Conservation (phyloP, 1,140 invertebrate species). For the Drosophila equinoxialis region DNA sequence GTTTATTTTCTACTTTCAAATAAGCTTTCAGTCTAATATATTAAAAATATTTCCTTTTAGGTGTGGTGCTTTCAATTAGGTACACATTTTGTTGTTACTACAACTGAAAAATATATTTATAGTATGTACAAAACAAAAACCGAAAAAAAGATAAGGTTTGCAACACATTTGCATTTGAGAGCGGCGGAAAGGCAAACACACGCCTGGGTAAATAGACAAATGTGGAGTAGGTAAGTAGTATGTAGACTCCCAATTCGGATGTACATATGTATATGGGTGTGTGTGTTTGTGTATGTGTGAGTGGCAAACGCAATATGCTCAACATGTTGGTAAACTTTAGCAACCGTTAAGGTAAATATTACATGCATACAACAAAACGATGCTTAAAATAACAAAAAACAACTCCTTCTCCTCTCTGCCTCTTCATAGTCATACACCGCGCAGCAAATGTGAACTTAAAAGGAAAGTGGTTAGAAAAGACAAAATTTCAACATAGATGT, state of each 20-base stretch:
- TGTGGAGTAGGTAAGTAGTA: conserved; percentile 20
- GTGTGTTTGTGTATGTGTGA: conserved; percentile 48
- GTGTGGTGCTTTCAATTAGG: conserved; percentile 10
- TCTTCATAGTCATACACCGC: background rate
- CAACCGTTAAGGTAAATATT: conserved; percentile 63
- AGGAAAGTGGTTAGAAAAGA: background rate
- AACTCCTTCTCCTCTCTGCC: background rate
- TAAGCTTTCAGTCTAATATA: background rate
- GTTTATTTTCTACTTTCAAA: too few relatives aligned
- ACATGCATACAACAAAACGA: conserved; percentile 49
- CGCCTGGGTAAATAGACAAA: conserved; percentile 47
- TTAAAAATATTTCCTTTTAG: background rate
- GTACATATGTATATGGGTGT: conserved; percentile 23
- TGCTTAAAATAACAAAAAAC: conserved; percentile 53
- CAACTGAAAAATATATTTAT: conserved; percentile 15
- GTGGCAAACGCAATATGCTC: conserved; percentile 62
- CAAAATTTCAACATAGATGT: background rate
- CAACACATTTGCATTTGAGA: conserved; percentile 37
- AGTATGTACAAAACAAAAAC: background rate
- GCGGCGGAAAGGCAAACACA: conserved; percentile 41
- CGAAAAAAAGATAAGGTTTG: conserved; percentile 24
- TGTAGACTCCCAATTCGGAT: background rate
- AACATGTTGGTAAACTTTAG: conserved; percentile 70
- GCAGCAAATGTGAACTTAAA: background rate
- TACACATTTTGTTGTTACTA: conserved; percentile 19